Evolutionary conservation across 2,113 vertebrate genomes (phyloP).

Genomic region (Pristiophorus japonicus): DNA sequence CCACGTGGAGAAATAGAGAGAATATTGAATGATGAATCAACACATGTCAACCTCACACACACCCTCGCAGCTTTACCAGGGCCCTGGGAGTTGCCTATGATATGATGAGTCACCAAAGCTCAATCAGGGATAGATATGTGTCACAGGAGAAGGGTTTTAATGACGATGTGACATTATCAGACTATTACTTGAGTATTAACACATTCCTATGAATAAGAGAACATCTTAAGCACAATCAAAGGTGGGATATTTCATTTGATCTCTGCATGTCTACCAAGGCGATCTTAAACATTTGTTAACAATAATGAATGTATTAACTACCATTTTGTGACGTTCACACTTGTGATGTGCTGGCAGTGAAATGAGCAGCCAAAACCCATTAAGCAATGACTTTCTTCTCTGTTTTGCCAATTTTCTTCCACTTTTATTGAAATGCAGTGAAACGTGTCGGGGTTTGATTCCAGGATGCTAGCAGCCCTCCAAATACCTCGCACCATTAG

Average conservation of each 20-base stretch:
- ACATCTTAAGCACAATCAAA: neutral
- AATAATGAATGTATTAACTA: neutral
- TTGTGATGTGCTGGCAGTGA: neutral
- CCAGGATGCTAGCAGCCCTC: neutral
- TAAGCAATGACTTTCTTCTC: neutral
- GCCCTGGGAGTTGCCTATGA: neutral
- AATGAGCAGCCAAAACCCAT: neutral
- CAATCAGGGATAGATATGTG: neutral
- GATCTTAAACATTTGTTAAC: neutral
- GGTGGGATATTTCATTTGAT: neutral
- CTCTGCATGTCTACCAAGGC: neutral
- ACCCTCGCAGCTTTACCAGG: neutral
- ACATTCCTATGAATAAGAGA: neutral
- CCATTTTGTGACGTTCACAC: neutral
- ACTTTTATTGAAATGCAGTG: neutral
- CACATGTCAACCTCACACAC: neutral
- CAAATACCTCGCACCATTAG: neutral
- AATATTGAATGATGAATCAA: neutral
- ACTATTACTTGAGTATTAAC: neutral
- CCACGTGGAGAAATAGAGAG: neutral
- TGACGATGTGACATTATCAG: neutral
- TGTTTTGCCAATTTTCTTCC: neutral
- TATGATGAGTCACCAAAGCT: neutral
- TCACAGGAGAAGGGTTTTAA: neutral
- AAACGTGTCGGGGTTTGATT: neutral